A percentile compares a stretch with the other conserved stretches of the same genome.
Conservation (phyloP, 2,888 invertebrate species). For the Himalopsyche japonica region DNA sequence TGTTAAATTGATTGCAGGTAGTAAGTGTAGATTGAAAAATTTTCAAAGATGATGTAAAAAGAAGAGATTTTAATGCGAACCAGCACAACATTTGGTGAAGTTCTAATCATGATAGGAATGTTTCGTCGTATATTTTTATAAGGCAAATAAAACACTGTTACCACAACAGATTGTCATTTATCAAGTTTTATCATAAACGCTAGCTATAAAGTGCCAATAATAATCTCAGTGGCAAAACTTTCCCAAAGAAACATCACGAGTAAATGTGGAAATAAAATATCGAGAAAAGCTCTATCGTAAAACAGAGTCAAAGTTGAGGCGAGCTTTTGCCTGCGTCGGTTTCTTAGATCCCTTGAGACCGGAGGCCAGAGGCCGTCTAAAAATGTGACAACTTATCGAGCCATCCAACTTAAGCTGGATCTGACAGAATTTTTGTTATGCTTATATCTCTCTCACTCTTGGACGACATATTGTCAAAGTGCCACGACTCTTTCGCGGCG, state of each 20-base stretch:
- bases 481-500: background rate
- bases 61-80: too few species aligned
- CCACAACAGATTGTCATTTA: background rate
- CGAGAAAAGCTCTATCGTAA: background rate
- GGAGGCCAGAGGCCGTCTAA: background rate
- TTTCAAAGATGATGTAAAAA: too few species aligned
- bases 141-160: background rate
- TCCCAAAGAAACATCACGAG: background rate
- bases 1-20: too few species aligned
- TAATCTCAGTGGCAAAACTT: background rate
- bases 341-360: background rate
- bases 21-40: too few species aligned
- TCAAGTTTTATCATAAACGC: background rate
- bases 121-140: background rate
- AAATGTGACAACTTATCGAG: background rate
- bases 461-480: background rate
- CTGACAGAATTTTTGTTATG: background rate
- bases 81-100: background rate
- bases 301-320: background rate
- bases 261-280: background rate
- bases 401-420: background rate
- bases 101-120: background rate
- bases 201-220: background rate
- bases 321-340: background rate
- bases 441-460: background rate